Percentiles rank a stretch among this genome's conserved stretches.
Conservation (phyloP, 2,888 invertebrate genomes). For the Oasisia sp. region DNA sequence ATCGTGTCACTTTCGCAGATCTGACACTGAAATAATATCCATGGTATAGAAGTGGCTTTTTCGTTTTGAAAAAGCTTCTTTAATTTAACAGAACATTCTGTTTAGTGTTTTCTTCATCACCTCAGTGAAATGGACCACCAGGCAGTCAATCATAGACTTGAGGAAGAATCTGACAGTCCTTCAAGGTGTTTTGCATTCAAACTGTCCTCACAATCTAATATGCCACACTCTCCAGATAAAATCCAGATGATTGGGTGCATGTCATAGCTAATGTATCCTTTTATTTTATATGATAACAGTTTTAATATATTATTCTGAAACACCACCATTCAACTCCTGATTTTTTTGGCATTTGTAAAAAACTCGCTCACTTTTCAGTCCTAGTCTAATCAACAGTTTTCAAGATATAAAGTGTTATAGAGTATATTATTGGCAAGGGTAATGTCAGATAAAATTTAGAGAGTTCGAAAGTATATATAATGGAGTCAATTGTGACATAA, state of each 20-base stretch:
- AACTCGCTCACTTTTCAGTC: background rate
- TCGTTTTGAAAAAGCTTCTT: too few relatives aligned
- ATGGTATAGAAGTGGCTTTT: too few relatives aligned
- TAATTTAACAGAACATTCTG: too few relatives aligned
- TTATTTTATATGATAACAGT: background rate
- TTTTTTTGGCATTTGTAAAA: background rate
- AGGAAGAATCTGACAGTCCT: too few relatives aligned
- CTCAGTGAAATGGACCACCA: too few relatives aligned
- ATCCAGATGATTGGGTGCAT: background rate
- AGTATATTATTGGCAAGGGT: background rate
- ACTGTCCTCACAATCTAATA: too few relatives aligned
- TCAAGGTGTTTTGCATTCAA: too few relatives aligned
- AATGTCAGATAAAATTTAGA: background rate
- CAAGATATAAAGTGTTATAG: background rate
- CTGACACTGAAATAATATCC: too few relatives aligned
- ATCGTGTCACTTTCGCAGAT: too few relatives aligned
- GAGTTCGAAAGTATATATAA: background rate
- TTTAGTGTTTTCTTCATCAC: too few relatives aligned
- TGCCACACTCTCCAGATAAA: background rate
- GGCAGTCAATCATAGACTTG: too few relatives aligned
- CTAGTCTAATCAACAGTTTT: background rate
- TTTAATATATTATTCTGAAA: background rate
- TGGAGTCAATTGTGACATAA: background rate
- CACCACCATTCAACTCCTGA: background rate
- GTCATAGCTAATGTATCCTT: background rate